phyloP scores from a whole-genome alignment of 2,113 vertebrate species.

The Crocuta crocuta region DNA sequence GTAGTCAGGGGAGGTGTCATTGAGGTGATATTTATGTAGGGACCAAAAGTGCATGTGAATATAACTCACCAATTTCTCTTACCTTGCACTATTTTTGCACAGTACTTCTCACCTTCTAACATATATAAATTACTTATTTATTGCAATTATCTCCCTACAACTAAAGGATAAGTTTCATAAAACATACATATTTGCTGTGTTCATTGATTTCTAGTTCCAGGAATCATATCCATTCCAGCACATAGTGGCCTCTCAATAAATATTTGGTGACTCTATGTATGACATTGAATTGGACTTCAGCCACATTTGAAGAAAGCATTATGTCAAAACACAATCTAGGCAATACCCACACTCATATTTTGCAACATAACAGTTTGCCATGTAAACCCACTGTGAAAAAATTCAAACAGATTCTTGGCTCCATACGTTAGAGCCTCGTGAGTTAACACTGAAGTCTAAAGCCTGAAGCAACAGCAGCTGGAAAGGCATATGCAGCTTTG shows the following conservation, averaged over 20 bases:
- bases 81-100: neutral
- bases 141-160: neutral
- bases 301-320: neutral
- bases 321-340: neutral
- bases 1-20: neutral
- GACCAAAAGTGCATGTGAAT: neutral
- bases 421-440: neutral
- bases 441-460: neutral
- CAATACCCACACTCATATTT: neutral
- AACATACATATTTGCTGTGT: neutral
- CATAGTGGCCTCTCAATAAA: neutral
- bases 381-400: neutral
- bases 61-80: neutral
- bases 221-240: neutral
- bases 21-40: neutral
- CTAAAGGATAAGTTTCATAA: neutral
- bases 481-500: neutral
- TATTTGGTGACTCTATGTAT: neutral
- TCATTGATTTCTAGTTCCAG: neutral
- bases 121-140: neutral
- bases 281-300: neutral
- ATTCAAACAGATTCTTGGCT: neutral
- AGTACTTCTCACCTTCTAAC: neutral
- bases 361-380: neutral
- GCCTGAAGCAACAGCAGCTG: slow-evolving; percentile 43